Evolutionary conservation across 2,113 vertebrate genomes (phyloP).

Genomic region (Bufo bufo): DNA sequence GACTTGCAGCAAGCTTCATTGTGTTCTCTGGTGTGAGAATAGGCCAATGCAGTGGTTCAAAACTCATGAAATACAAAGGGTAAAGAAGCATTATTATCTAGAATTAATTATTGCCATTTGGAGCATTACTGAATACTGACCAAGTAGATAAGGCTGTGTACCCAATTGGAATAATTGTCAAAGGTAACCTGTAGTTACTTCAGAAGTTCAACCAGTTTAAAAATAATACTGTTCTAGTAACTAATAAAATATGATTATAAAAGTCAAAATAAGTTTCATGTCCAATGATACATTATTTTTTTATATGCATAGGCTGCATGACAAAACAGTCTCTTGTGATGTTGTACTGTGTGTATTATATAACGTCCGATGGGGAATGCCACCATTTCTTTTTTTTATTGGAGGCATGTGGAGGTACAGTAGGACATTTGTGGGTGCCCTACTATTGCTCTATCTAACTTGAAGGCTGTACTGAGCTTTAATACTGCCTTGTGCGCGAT

Average conservation of each 20-base stretch:
- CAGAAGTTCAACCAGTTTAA: not conserved
- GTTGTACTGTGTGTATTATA: not conserved
- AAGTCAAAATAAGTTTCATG: no score
- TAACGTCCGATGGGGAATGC: not conserved
- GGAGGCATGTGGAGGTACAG: not conserved
- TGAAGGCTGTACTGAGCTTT: not conserved
- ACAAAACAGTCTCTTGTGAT: no score
- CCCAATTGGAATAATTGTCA: not conserved
- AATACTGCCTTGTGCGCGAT: not conserved
- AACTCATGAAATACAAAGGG: not conserved
- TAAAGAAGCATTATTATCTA: not conserved
- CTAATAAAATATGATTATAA: not conserved
- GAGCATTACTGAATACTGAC: not conserved
- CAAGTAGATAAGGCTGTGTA: not conserved
- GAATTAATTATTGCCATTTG: not conserved
- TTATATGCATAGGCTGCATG: no score
- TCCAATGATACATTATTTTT: not conserved
- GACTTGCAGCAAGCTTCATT: constrained; percentile 35
- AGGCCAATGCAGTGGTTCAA: not conserved
- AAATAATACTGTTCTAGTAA: not conserved
- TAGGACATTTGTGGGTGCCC: not conserved
- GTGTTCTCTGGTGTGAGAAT: constrained; percentile 32
- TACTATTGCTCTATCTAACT: no score
- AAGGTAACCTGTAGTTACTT: not conserved
- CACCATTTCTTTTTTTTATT: not conserved